These are phyloP conservation scores for Setophaga coronata DNA, from an alignment of 2,113 vertebrate genomes.

Conservation along the genomic window DNA sequence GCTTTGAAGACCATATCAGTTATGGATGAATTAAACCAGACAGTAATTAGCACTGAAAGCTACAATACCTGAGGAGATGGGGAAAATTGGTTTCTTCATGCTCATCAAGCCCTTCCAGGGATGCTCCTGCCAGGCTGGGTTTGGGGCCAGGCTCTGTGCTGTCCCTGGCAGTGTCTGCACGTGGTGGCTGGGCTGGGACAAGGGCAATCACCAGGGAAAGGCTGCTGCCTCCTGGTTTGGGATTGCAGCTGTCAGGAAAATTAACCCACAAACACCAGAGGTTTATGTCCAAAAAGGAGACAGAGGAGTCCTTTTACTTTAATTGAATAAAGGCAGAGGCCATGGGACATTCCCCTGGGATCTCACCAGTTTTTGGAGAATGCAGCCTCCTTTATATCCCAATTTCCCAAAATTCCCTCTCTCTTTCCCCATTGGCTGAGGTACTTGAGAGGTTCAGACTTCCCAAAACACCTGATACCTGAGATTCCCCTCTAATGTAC, in stretches of 20 bases:
- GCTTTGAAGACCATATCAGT: neutral
- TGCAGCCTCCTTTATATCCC: no score
- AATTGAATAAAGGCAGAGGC: no score
- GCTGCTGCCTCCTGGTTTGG: accelerated
- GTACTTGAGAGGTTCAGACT: no score
- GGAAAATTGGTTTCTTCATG: neutral
- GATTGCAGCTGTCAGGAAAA: neutral
- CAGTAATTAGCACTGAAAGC: neutral
- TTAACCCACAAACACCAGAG: no score
- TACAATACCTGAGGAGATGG: neutral
- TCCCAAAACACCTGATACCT: no score
- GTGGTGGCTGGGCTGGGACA: neutral
- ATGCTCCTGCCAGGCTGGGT: neutral
- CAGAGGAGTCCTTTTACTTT: no score
- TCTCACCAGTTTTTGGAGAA: no score
- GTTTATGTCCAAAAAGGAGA: no score
- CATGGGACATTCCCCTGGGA: no score
- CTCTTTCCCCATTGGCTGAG: no score
- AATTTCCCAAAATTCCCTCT: no score
- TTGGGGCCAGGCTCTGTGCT: neutral
- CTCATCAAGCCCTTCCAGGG: neutral
- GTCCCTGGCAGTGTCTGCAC: accelerated
- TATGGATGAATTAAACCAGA: neutral
- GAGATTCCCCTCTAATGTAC: no score
- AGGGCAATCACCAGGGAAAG: neutral